These are phyloP conservation scores for Notodonta ziczac DNA, from an alignment of 2,888 invertebrate genomes.

Conservation along the genomic window DNA sequence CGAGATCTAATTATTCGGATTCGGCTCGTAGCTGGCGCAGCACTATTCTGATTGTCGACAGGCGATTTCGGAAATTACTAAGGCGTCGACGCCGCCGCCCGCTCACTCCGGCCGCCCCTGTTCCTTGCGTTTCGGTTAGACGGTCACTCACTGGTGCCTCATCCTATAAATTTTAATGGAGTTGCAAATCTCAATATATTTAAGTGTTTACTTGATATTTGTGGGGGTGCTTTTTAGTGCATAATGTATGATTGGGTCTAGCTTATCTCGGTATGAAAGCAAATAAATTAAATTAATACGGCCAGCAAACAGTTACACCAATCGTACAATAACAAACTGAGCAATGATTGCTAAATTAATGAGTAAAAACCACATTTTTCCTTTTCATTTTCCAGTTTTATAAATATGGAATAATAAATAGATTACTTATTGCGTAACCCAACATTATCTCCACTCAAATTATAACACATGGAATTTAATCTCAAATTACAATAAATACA, in stretches of 20 bases:
- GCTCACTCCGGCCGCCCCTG: slow-evolving; percentile 48
- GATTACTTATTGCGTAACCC: too few species aligned
- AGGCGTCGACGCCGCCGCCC: slow-evolving; percentile 68
- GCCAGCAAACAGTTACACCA: too few species aligned
- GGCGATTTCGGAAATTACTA: slow-evolving; percentile 84
- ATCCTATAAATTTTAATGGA: slow-evolving; percentile 60
- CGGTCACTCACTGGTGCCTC: slow-evolving; percentile 62
- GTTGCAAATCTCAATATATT: slow-evolving; percentile 8
- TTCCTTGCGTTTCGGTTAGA: slow-evolving; percentile 64
- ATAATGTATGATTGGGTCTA: too few species aligned
- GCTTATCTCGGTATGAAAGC: too few species aligned
- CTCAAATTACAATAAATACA: neutral
- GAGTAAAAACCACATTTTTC: too few species aligned
- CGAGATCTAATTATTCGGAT: slow-evolving; percentile 79
- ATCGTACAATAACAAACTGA: too few species aligned
- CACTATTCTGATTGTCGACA: slow-evolving; percentile 80
- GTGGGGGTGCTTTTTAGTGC: neutral
- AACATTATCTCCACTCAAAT: neutral
- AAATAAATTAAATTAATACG: too few species aligned
- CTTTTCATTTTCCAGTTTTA: too few species aligned
- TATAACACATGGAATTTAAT: neutral
- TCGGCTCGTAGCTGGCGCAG: slow-evolving; percentile 63
- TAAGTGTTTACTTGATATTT: neutral
- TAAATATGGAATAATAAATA: too few species aligned
- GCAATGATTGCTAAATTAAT: too few species aligned